Evolutionary conservation across 1,140 invertebrate species (phyloP), one percentile per base, ranked within the genome.

Genomic region (Temnothorax nylanderi): DNA sequence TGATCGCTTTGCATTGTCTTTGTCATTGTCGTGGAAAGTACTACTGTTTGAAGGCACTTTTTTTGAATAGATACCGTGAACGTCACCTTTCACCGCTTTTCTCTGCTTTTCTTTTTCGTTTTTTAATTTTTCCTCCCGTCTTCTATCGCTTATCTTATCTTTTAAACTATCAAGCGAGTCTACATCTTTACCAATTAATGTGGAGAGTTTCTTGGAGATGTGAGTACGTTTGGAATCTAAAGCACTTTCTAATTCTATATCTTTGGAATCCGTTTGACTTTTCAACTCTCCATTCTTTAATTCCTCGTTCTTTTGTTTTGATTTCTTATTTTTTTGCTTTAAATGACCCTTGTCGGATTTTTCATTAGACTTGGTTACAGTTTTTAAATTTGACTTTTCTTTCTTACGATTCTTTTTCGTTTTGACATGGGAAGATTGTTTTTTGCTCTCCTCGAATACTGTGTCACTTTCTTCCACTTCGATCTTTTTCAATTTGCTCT

Each of bases 71-170:
- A 89, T 76, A 78, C 85, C 88, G 71, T 92, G 78, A 90, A 58
- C 82, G 67, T 92, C 93, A 86, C 51, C 86, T 75, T 94, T 94
- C 4, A 85, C 77, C 18, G 82, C 65, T 86, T 93, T 96, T 91
- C 94, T 96, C 93, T 92, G 94, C 93, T 93, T 96, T 94, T 95
- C 94, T 21, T 95, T 93, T 91, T 97, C 96, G 2, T 96, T 95
- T 94, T 97, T 97, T 32, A 97, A 88, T 90, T 97, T 97, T 92
- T 97, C 97, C 76, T 96, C 96, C n/a, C 96, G 96, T 87, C 96
- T 94, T 77, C 96, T 95, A 92, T 96, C 96, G 90, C 97, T 97
- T 65, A 97, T 97, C 87, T 96, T 96, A 90, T 97, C 94, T 75
- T 95, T 95, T 74, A 95, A 88, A 90, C 94, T 93, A 69, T 95